phyloP scores from a whole-genome alignment of 1,140 invertebrate species.

The Drosophila trapezifrons region DNA sequence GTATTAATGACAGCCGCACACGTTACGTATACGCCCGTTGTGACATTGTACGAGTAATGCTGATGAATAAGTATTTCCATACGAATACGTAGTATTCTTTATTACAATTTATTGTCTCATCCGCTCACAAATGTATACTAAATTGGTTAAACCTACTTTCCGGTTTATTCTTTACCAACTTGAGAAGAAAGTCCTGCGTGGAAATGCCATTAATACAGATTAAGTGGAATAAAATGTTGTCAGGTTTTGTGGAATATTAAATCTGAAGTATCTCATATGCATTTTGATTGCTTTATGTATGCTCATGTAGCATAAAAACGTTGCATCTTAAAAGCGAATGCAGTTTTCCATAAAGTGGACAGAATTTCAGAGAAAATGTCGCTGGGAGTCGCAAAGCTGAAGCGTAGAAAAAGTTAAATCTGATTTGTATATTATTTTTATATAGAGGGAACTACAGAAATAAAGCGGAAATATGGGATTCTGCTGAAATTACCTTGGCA shows the following conservation, averaged over 20 bases:
- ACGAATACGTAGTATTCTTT: background rate
- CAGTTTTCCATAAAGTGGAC: background rate
- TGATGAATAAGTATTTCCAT: conserved; percentile 37
- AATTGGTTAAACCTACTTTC: background rate
- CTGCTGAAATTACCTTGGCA: background rate
- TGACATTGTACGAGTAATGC: conserved; percentile 7
- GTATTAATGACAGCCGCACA: conserved; percentile 33
- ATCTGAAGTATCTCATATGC: background rate
- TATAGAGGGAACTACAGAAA: background rate
- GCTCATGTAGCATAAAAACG: background rate
- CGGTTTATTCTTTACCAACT: background rate
- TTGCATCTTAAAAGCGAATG: background rate
- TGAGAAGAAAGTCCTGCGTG: background rate
- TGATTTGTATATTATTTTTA: too few species aligned
- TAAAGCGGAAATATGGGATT: background rate
- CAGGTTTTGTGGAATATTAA: background rate
- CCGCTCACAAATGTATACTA: background rate
- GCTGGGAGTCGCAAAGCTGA: too few species aligned
- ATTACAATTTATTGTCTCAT: conserved; percentile 47
- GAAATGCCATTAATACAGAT: conserved; percentile 58
- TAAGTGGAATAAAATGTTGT: conserved; percentile 11
- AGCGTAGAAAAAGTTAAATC: background rate
- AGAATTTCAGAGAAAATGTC: background rate
- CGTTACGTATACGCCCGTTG: conserved; percentile 42
- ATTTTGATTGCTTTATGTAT: conserved; percentile 1